Evolutionary conservation across 2,797 vertebrate genomes (phyloP), one percentile per base, ranked within the genome.

Genomic region (Geotrypetes seraphini): DNA sequence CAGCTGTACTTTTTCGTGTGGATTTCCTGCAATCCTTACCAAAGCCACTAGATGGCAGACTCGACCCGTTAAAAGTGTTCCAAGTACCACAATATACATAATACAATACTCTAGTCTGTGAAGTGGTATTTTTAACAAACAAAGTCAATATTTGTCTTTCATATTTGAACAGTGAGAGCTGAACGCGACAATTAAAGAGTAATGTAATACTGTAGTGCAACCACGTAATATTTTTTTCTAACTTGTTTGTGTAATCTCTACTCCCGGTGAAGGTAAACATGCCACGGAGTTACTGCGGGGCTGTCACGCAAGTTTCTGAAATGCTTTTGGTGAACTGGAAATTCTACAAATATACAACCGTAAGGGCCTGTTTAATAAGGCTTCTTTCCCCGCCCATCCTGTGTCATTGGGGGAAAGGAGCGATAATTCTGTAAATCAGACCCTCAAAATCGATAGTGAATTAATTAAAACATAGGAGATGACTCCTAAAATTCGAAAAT

Each of bases 31-130:
- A n/a, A n/a, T n/a, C n/a, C n/a, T n/a, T n/a, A n/a, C n/a, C n/a
- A n/a, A n/a, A n/a, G 22, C 58, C 66, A 61, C 63, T 62, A 72
- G 69, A 62, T 72, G 69, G 69, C 69, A 72, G 66, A 69, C 72
- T 48, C 62, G 67, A 72, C 59, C 45, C 63, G 16, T 33, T 2
- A 35, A 69, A 67, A 33, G 19, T 2, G 3, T 16, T 39, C 33
- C 19, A 5, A n/a, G 13, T 15, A 5, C 12, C 28, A 16, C 35
- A 4, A 21, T n/a, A n/a, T n/a, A n/a, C n/a, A n/a, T n/a, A n/a
- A n/a, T n/a, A n/a, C 7, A 16, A 7, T n/a, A n/a, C n/a, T 5
- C 7, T 24, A 22, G 25, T 20, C 12, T 1, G 15, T 13, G 0
- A 4, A 36, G 20, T 2, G 3, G 15, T 0, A 3, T 26, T 5